These are phyloP conservation scores for Hymenochirus boettgeri DNA, from an alignment of 2,113 vertebrate species.

Conservation along the genomic window DNA sequence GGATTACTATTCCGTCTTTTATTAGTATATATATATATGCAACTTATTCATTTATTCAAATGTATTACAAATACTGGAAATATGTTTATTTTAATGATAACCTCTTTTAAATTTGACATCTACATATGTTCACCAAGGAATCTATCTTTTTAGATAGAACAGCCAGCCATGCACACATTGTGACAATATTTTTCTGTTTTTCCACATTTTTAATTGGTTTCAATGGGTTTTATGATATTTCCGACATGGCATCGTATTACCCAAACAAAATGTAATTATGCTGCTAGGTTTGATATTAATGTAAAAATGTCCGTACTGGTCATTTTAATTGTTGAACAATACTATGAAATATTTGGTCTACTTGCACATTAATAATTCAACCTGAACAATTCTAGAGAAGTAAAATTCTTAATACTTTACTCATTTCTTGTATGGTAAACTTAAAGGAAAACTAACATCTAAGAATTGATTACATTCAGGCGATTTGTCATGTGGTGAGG, in stretches of 20 bases:
- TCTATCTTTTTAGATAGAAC: background rate
- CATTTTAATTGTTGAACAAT: conserved; percentile 25
- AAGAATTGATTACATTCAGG: no score
- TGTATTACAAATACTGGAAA: conserved; percentile 8
- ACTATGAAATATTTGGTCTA: background rate
- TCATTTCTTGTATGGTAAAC: background rate
- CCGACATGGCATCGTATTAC: conserved; percentile 18
- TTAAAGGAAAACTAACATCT: no score
- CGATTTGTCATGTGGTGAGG: no score
- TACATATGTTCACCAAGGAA: conserved; percentile 33
- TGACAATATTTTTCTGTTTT: conserved; percentile 35
- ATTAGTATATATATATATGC: background rate
- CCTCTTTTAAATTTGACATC: conserved; percentile 14
- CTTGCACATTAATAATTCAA: background rate
- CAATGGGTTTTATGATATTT: conserved; percentile 26
- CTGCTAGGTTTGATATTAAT: conserved; percentile 18
- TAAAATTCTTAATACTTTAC: background rate
- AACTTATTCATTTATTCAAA: conserved; percentile 25
- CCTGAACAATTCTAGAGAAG: background rate
- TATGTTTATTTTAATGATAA: conserved; percentile 14
- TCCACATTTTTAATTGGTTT: conserved; percentile 35
- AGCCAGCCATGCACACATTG: conserved; percentile 14
- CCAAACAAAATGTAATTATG: conserved; percentile 28
- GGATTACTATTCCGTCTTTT: background rate
- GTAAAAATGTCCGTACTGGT: conserved; percentile 27